Base-by-base conservation (phyloP, 2,888 invertebrate species). In the Ligdia adustata region DNA sequence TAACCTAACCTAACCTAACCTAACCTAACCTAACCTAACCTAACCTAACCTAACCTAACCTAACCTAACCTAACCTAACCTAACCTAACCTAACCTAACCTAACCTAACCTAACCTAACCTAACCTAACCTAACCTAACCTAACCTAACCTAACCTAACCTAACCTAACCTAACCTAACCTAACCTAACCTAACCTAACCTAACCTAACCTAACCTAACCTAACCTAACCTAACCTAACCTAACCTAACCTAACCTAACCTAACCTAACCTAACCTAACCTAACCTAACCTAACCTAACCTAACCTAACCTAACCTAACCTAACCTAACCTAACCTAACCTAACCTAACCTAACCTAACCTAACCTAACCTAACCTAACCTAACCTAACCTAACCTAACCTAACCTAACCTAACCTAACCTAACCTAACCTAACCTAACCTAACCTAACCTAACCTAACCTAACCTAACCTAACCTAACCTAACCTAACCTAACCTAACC, bases 171-270 rank as follows among this genome's bases (percentile, higher is more conserved):
- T 16, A 16, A 16, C 18, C 18, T 16, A 16, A 16, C 18, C 18
- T 16, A 16, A 16, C 18, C 18, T 16, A 16, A 16, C 18, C 18
- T 16, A 16, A 16, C 18, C 18, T 16, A 16, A 16, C 18, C 18
- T 16, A 16, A 16, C 18, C 18, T 16, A 16, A 16, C 18, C 18
- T 16, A 16, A 16, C 18, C 18, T 16, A 44, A 44, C 44, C 44
- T 42, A 33, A 33, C 33, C 32, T 33, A 32, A 43, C 43, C 43
- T 43, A 43, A 43, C 43, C 43, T 43, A 43, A 43, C 43, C 43
- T 43, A 43, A 43, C 43, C 43, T 43, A 43, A 43, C 43, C 43
- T 43, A 43, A 43, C 43, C 43, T 43, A 43, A 43, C 43, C 43
- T 43, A 43, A 43, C 43, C 43, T 43, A 43, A 43, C 43, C 43